These are phyloP conservation scores for Hermaeophaga mercurialis DNA, from an alignment of 2,888 invertebrate genomes.

Conservation along the genomic window DNA sequence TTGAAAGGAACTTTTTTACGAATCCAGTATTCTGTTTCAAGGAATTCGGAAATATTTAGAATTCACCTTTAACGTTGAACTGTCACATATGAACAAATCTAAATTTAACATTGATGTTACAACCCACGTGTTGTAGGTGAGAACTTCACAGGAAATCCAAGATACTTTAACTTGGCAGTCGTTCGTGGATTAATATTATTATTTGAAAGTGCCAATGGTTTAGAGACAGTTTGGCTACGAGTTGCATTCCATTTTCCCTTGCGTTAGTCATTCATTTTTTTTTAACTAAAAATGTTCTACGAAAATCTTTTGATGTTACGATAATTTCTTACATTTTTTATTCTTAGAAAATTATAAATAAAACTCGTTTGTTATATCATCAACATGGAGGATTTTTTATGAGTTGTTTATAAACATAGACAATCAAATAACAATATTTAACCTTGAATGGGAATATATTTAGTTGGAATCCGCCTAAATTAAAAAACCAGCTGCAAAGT, in stretches of 20 bases:
- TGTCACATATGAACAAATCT: not conserved
- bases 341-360: not conserved
- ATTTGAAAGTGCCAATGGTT: not conserved
- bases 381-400: conserved; percentile 3
- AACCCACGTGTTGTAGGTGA: not conserved
- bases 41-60: too few species aligned
- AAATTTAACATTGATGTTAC: not conserved
- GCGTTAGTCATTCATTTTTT: not conserved
- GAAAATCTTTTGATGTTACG: too few species aligned
- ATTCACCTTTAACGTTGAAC: too few species aligned
- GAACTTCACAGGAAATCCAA: conserved; percentile 7
- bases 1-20: too few species aligned
- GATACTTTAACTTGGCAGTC: not conserved
- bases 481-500: not conserved
- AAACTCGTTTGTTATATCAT: conserved; percentile 11
- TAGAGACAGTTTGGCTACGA: conserved; percentile 1
- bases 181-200: not conserved
- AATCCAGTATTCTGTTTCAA: too few species aligned
- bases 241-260: not conserved
- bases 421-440: conserved; percentile 6
- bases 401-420: not conserved
- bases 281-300: too few species aligned
- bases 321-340: too few species aligned
- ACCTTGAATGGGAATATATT: conserved; percentile 2
- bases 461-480: conserved; percentile 4